phyloP scores from a whole-genome alignment of 2,888 invertebrate genomes.

The Pomacea canaliculata region DNA sequence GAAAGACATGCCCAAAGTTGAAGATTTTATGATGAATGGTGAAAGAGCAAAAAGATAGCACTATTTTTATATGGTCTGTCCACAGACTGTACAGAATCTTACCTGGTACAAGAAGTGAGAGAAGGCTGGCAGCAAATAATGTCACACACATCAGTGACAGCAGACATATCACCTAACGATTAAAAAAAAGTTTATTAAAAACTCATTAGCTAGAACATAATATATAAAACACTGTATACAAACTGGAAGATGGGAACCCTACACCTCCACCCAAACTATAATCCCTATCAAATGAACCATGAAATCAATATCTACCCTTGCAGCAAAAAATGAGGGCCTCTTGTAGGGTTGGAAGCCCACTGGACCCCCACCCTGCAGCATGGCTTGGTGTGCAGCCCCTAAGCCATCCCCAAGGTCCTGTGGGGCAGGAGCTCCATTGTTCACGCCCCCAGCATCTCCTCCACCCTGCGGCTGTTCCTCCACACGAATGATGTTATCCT shows the following conservation, averaged over 20 bases:
- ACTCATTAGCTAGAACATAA: neutral
- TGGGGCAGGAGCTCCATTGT: conserved; percentile 31
- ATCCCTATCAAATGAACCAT: no score
- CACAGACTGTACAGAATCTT: conserved; percentile 12
- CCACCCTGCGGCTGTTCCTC: conserved; percentile 34
- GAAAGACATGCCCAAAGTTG: no score
- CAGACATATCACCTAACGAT: conserved; percentile 72
- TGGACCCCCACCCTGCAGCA: conserved; percentile 85
- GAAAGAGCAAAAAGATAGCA: no score
- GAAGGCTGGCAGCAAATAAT: conserved; percentile 84
- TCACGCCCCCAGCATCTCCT: conserved; percentile 22
- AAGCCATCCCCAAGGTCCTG: conserved; percentile 48
- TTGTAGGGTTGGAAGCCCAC: conserved; percentile 89
- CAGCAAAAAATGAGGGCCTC: conserved; percentile 72
- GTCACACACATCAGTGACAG: conserved; percentile 86
- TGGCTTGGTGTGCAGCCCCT: conserved; percentile 62
- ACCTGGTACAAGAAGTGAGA: conserved; percentile 87
- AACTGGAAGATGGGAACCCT: no score
- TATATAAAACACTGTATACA: no score
- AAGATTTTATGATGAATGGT: no score
- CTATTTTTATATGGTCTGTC: no score
- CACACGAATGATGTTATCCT: conserved; percentile 57
- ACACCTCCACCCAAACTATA: no score
- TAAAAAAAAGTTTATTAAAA: conserved; percentile 12
- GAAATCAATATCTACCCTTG: conserved; percentile 45